These are phyloP conservation scores for Scleropages formosus DNA, from an alignment of 2,797 vertebrate species.

Conservation along the genomic window DNA sequence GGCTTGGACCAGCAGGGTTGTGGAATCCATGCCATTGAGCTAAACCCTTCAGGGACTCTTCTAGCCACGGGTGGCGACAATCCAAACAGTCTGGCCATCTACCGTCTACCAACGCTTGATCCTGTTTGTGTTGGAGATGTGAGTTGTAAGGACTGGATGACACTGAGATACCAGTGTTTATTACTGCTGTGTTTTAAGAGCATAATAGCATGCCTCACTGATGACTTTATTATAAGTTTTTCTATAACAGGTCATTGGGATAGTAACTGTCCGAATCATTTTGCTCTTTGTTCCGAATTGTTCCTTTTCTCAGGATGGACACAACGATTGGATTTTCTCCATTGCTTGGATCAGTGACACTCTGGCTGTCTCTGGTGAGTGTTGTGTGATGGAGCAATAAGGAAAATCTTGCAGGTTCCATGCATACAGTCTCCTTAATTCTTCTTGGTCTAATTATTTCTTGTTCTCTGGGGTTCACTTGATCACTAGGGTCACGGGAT, in stretches of 20 bases:
- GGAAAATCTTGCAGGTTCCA: not conserved
- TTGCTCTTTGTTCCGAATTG: too few relatives aligned
- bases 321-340: slow-evolving; percentile 99
- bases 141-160: slow-evolving; percentile 58
- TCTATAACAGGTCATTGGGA: too few relatives aligned
- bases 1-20: slow-evolving; percentile 88
- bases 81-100: slow-evolving; percentile 95
- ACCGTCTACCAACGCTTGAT: slow-evolving; percentile 91
- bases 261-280: too few relatives aligned
- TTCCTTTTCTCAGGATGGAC: slow-evolving; percentile 79
- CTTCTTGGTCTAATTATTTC: not conserved
- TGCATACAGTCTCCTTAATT: not conserved
- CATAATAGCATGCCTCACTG: too few relatives aligned
- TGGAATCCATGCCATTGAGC: slow-evolving; percentile 95
- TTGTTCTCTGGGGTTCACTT: not conserved
- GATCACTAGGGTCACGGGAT: slow-evolving; percentile 83
- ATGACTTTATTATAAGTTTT: too few relatives aligned
- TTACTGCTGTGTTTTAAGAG: too few relatives aligned
- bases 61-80: slow-evolving; percentile 97
- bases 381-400: slow-evolving; percentile 9
- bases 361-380: slow-evolving; percentile 94
- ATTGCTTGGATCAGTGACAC: slow-evolving; percentile 98
- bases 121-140: slow-evolving; percentile 98
- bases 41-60: slow-evolving; percentile 89
- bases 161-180: not conserved